These are phyloP conservation scores for Lagodon rhomboides DNA, from an alignment of 2,797 vertebrate species.

Conservation along the genomic window DNA sequence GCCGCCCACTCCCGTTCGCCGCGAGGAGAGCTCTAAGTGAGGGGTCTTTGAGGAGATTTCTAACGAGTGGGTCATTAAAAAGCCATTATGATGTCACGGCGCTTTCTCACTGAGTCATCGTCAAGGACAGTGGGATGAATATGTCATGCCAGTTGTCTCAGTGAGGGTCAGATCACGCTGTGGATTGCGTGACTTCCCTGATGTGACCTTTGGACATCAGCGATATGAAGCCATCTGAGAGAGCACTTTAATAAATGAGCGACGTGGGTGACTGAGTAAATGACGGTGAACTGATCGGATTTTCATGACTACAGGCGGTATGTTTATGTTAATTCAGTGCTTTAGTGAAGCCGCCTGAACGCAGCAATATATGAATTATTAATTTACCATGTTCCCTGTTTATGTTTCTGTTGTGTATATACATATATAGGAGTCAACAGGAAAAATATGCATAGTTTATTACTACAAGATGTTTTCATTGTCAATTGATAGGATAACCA, in stretches of 20 bases:
- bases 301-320: background rate
- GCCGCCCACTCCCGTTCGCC: conserved; percentile 41
- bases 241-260: conserved; percentile 18
- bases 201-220: conserved; percentile 17
- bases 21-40: conserved; percentile 24
- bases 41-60: conserved; percentile 36
- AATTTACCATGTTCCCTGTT: no score
- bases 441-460: background rate
- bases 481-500: background rate
- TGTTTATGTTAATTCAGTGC: background rate
- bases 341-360: background rate
- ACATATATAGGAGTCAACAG: no score
- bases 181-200: conserved; percentile 1
- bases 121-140: conserved; percentile 22
- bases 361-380: background rate
- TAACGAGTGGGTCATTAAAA: conserved; percentile 60
- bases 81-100: conserved; percentile 58
- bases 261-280: background rate
- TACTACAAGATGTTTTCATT: background rate
- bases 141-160: conserved; percentile 11
- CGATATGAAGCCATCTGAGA: conserved; percentile 5
- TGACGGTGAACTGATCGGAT: conserved; percentile 18
- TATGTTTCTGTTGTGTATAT: background rate
- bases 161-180: background rate
- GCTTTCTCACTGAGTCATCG: conserved; percentile 38